A percentile compares a stretch with the other conserved stretches of the same genome.
phyloP scores from a whole-genome alignment of 2,797 vertebrate genomes.

The Spizella passerina region DNA sequence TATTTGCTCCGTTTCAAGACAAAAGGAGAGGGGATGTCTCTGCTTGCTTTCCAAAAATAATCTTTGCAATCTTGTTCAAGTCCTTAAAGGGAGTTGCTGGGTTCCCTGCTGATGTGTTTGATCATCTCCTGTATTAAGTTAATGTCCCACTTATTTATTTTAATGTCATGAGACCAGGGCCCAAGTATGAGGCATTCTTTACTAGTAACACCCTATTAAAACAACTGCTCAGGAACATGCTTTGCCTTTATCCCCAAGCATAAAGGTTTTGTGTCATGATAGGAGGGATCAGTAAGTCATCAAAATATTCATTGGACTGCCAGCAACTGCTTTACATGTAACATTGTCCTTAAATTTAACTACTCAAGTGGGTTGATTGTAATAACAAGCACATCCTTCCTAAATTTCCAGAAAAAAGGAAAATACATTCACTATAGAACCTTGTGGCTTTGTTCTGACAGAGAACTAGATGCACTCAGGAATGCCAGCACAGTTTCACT shows the following conservation, averaged over 20 bases:
- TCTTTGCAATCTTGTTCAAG: not conserved
- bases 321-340: not conserved
- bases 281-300: not conserved
- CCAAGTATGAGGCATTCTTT: not conserved
- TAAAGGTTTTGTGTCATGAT: not conserved
- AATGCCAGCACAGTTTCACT: not conserved
- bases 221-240: not conserved
- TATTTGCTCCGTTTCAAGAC: not conserved
- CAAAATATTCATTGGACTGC: not conserved
- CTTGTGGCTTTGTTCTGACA: not conserved
- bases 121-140: not conserved
- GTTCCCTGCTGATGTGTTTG: not conserved
- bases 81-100: not conserved
- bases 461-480: not conserved
- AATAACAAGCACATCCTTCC: not conserved
- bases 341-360: not conserved
- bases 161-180: not conserved
- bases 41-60: not conserved
- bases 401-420: not conserved
- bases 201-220: not conserved
- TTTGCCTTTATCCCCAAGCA: not conserved
- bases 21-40: not conserved
- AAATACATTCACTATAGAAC: not conserved
- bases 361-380: not conserved
- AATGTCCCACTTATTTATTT: not conserved